Evolutionary conservation across 2,888 invertebrate species (phyloP), one percentile per base, ranked within the genome.

Genomic region (Apodemia duryi): DNA sequence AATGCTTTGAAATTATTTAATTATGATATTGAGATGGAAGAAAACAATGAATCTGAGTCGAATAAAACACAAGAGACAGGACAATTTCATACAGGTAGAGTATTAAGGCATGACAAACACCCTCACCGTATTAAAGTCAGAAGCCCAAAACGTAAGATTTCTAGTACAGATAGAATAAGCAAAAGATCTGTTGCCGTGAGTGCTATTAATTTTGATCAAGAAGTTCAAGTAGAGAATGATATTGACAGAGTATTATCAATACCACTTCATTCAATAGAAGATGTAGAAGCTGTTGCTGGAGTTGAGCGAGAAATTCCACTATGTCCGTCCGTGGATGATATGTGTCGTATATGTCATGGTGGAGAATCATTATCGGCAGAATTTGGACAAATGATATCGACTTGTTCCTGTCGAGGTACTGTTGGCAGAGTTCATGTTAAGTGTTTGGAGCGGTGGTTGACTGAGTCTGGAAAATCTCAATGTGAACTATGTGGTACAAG

Each of bases 401-500:
- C 91, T 1, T 91, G 91, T 70, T 93, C 81, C 2, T 91, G 91
- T 69, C 82, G 91, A 1, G 96, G 96, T 0, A 94, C 95, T 2
- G 94, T 96, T 71, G 96, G 95, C 0, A 92, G 95, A 65, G 94
- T 96, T 11, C 96, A 96, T 81, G 92, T 95, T 2, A 93, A 93
- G 67, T 96, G 96, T 78, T 84, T 96, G 72, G 96, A 96, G 82
- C 93, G 93, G 64, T 96, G 96, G 96, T 85, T 96, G 52, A 95
- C 95, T 2, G 95, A 95, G 77, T 94, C 95, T 1, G 95, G 95
- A 43, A 93, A 94, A 68, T 94, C 94, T 9, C 88, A 90, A 46
- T 96, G 96, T 77, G 96, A 96, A 78, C 89, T 96, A 29, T 96
- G 96, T 80, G 94, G 95, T 29, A 93, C 94, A 62, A 84, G 92